Percentiles rank a stretch among this genome's conserved stretches.
These are phyloP conservation scores for Psephotus haematonotus DNA, from an alignment of 2,113 vertebrate species.

Conservation along the genomic window DNA sequence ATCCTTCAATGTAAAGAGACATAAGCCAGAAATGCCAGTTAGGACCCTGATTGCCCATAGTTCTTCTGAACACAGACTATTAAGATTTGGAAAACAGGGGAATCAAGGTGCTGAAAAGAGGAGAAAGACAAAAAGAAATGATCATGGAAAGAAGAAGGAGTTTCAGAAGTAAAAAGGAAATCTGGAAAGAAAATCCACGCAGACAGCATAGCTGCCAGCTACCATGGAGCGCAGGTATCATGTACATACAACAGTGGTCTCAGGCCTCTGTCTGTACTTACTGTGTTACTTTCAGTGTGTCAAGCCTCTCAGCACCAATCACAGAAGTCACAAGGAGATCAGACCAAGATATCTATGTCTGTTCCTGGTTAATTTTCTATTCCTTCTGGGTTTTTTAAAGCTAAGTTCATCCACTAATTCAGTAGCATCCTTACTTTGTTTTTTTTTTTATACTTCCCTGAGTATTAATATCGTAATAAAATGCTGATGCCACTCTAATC, in stretches of 20 bases:
- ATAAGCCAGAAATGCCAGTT: neutral
- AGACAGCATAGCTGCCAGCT: neutral
- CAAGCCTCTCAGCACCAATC: neutral
- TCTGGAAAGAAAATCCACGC: neutral
- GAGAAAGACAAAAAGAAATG: neutral
- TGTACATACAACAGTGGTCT: accelerated
- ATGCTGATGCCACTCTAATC: neutral
- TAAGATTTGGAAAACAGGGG: neutral
- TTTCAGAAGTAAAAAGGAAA: neutral
- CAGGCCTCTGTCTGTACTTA: neutral
- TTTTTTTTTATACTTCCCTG: neutral
- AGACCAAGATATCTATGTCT: neutral
- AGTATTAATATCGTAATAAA: neutral
- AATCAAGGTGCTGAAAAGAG: neutral
- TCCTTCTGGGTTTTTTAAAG: neutral
- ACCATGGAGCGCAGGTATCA: accelerated
- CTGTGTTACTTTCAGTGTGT: neutral
- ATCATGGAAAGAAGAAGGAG: neutral
- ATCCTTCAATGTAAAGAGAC: neutral
- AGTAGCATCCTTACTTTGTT: neutral
- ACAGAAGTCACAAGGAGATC: neutral
- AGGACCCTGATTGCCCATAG: neutral
- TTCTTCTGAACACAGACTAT: neutral
- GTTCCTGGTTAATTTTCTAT: neutral
- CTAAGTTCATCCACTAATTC: neutral